Percentiles rank a stretch among this genome's conserved stretches.
phyloP scores from a whole-genome alignment of 1,140 invertebrate genomes.

The Pseudoatta argentina region DNA sequence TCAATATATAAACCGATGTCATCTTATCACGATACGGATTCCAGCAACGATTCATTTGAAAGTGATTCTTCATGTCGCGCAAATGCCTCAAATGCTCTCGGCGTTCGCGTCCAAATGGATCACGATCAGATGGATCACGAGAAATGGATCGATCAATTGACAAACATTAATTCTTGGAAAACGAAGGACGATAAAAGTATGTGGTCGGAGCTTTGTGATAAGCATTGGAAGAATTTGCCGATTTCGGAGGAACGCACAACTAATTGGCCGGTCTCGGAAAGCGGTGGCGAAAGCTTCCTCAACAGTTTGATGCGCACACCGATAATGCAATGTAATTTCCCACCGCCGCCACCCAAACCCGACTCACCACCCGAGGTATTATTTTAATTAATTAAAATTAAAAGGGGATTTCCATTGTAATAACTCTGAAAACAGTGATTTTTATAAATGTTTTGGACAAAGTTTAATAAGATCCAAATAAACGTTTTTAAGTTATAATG shows the following conservation, averaged over 20 bases:
- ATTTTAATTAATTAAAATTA: not conserved
- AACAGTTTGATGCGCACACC: constrained; percentile 78
- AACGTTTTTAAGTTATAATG: too few relatives aligned
- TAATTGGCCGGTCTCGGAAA: constrained; percentile 77
- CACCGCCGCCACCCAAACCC: constrained; percentile 78
- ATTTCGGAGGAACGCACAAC: constrained; percentile 66
- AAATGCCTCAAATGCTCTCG: constrained; percentile 69
- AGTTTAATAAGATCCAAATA: too few relatives aligned
- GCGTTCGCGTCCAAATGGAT: too few relatives aligned
- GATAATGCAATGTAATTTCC: constrained; percentile 71
- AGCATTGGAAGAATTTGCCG: constrained; percentile 75
- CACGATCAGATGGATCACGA: constrained; percentile 53
- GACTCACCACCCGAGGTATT: constrained; percentile 78
- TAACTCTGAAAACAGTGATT: too few relatives aligned
- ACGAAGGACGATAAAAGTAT: constrained; percentile 65
- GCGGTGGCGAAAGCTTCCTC: constrained; percentile 75
- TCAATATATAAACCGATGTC: constrained; percentile 65
- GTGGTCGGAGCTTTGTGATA: constrained; percentile 71
- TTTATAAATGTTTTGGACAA: too few relatives aligned
- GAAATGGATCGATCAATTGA: constrained; percentile 74
- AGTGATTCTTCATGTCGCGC: constrained; percentile 78
- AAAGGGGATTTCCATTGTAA: too few relatives aligned
- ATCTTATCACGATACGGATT: constrained; percentile 80
- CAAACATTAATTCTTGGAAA: constrained; percentile 74
- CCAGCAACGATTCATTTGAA: constrained; percentile 83